phyloP scores from a whole-genome alignment of 2,797 vertebrate genomes.

The Coranthus polyacanthus region DNA sequence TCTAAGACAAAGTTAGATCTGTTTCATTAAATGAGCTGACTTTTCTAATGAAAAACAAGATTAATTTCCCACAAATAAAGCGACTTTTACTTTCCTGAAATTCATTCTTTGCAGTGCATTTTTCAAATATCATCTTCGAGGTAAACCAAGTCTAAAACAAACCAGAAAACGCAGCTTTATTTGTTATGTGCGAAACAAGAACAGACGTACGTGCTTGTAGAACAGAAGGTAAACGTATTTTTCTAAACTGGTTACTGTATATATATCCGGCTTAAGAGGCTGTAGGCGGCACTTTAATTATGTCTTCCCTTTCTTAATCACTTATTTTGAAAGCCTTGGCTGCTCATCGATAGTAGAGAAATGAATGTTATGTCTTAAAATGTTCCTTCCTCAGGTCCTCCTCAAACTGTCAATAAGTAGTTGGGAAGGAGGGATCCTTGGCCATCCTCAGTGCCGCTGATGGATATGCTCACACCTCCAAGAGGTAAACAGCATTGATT shows the following conservation, averaged over 20 bases:
- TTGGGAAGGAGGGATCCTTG: slow-evolving; percentile 79
- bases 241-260: slow-evolving; percentile 36
- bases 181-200: background rate
- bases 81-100: too few relatives aligned
- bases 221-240: slow-evolving; percentile 47
- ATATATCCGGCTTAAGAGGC: slow-evolving; percentile 53
- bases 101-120: too few relatives aligned
- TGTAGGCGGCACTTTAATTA: slow-evolving; percentile 69
- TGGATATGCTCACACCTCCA: slow-evolving; percentile 89
- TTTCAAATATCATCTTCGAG: too few relatives aligned
- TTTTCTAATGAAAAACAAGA: too few relatives aligned
- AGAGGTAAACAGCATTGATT: slow-evolving; percentile 91
- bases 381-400: slow-evolving; percentile 86
- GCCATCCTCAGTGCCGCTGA: slow-evolving; percentile 82
- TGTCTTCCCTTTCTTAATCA: slow-evolving; percentile 71
- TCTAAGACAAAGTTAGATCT: too few relatives aligned
- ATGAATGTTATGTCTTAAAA: slow-evolving; percentile 83
- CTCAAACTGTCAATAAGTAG: slow-evolving; percentile 83
- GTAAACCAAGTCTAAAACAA: too few relatives aligned
- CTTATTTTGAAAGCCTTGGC: slow-evolving; percentile 78
- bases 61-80: too few relatives aligned
- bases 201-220: slow-evolving; percentile 4
- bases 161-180: background rate
- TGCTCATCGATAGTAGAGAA: slow-evolving; percentile 77
- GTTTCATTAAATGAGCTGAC: too few relatives aligned